Evolutionary conservation across 2,888 invertebrate species (phyloP).

Genomic region (Oligia latruncula): DNA sequence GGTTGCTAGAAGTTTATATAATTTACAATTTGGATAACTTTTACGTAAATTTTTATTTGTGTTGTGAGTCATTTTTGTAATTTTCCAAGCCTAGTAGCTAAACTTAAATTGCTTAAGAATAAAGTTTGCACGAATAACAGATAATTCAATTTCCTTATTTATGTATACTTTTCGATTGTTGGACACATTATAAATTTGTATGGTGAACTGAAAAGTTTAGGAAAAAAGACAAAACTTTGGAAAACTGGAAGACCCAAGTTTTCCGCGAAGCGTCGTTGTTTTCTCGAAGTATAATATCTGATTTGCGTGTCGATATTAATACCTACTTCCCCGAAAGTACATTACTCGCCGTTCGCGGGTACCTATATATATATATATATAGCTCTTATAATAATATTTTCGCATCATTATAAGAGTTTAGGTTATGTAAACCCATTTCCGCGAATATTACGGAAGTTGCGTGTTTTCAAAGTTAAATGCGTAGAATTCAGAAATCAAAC

Average conservation of each 20-base stretch:
- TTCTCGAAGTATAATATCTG: not conserved
- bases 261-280: not conserved
- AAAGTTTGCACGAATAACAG: not conserved
- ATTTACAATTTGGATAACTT: not conserved
- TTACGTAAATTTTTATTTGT: not conserved
- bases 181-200: not conserved
- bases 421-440: not conserved
- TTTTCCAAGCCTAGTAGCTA: not conserved
- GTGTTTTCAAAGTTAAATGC: not conserved
- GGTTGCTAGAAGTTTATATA: not conserved
- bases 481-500: not conserved
- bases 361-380: not conserved
- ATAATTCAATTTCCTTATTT: not conserved
- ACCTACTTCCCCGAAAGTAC: not conserved
- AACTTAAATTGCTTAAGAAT: too few relatives aligned
- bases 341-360: not conserved
- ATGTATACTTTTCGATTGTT: not conserved
- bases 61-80: not conserved
- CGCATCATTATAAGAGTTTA: not conserved
- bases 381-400: slow-evolving; percentile 1
- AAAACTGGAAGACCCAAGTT: too few relatives aligned
- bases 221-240: not conserved
- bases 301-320: slow-evolving; percentile 12
- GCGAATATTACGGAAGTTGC: not conserved
- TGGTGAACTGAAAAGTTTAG: not conserved